These are phyloP conservation scores for Neostethus bicornis DNA, from an alignment of 2,797 vertebrate species.

Conservation along the genomic window DNA sequence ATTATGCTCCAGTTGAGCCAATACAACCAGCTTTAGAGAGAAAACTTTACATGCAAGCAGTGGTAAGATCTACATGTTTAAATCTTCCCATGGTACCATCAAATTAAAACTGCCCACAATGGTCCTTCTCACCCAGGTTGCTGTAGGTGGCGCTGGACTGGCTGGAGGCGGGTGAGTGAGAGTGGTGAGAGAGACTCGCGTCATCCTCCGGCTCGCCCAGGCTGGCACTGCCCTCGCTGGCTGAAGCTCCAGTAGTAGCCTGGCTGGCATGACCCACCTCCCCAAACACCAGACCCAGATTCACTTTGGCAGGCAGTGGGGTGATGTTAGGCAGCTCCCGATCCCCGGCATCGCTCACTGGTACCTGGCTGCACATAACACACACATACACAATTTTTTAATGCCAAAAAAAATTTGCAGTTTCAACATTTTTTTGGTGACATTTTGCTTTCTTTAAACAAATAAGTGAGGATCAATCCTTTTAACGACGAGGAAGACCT, in stretches of 20 bases:
- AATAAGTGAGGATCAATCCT: constrained; percentile 15
- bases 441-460: background rate
- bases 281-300: constrained; percentile 61
- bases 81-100: background rate
- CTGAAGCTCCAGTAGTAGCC: constrained; percentile 47
- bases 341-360: constrained; percentile 74
- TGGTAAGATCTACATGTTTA: background rate
- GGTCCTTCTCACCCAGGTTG: constrained; percentile 87
- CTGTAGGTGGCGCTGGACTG: constrained; percentile 93
- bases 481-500: background rate
- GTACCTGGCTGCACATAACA: constrained; percentile 83
- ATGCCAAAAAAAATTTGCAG: constrained; percentile 3
- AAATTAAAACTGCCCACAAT: background rate
- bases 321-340: constrained; percentile 71
- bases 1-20: constrained; percentile 28
- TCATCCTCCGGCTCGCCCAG: constrained; percentile 81
- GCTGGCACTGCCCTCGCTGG: constrained; percentile 65
- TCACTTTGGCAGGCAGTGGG: constrained; percentile 77
- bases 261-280: constrained; percentile 54
- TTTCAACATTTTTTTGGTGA: background rate
- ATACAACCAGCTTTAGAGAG: constrained; percentile 3
- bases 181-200: constrained; percentile 63
- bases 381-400: constrained; percentile 16
- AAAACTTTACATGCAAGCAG: constrained; percentile 8
- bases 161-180: constrained; percentile 82